Base-by-base conservation (phyloP, 1,140 invertebrate genomes). In the Tetranychus cinnabarinus region DNA sequence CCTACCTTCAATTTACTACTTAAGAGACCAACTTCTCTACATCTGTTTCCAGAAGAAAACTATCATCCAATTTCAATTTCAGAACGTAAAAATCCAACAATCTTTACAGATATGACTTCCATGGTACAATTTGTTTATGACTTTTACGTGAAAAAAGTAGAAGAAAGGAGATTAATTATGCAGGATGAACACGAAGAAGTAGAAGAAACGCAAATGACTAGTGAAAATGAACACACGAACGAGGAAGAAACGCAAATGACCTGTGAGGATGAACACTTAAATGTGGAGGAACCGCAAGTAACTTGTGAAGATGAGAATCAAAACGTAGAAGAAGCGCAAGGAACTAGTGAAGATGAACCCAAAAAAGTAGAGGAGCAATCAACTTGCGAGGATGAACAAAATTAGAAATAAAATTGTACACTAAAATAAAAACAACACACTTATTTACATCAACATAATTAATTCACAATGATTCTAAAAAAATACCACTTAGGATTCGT, bases 51-150 rank as follows among this genome's bases (percentile, higher is more conserved):
- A 33, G 75, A 80, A 58, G 91, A 97, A 73, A 74, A 70, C 3
- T 89, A 83, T 74, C 86, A 87, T 1, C 77, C 82, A 72, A n/a
- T 10, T 13, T 15, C 12, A n/a, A 8, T 56, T 31, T 42, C n/a
- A 33, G 54, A 60, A 23, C 37, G 34, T 33, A 3, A 10, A 3
- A 33, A 59, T 34, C 34, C 34, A 37, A 64, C 5, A 3, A 33
- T 59, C 35, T 59, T 67, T 15, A 34, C 63, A 65, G 85, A 91
- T 72, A 92, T 95, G 86, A 80, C 86, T 2, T 82, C 91, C 64
- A 91, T 93, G 85, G 86, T 87, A 0, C 81, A 85, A 68, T 89
- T 87, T 75, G 88, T 93, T 1, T 92, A 88, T 73, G 81, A 89
- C 67, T 81, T 88, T 70, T 95, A 93, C 70, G 80, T 86, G 67